Base-by-base conservation (phyloP, 2,888 invertebrate species). In the Monopis laevigella region DNA sequence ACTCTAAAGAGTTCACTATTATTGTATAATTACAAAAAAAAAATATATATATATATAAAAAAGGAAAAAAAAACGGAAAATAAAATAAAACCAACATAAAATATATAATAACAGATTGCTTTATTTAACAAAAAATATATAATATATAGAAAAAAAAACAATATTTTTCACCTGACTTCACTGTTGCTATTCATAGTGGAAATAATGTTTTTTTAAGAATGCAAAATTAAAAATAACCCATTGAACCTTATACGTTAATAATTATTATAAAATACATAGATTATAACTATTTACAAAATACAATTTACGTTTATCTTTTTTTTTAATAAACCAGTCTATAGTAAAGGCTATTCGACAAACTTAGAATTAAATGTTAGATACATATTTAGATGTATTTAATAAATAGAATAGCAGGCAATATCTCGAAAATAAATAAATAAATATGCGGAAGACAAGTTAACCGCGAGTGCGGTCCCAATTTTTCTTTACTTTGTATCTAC, bases 81-180 rank as follows among this genome's bases (percentile, higher is more conserved):
- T 56, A 70, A 75, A 75, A 73, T 67, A 69, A 80, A 75, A 72
- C 64, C 61, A 77, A 72, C 68, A 55, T 56, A 45, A 52, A 27
- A 62, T 72, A 68, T 75, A 78, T 77, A 77, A 78, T 80, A 80
- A 80, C 80, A 77, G 71, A 72, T 77, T 78, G 75, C 74, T 80
- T 80, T 80, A 80, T 80, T 78, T 78, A 80, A 80, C 80, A 80
- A 80, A 78, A 78, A 78, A 78, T 77, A 78, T 77, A 78, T 75
- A 75, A 74, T 74, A 77, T 78, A 75, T 72, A 73, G 66, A 74
- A 55, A 63, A 41, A 40, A 66, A 78, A 77, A 77, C 73, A 69
- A 68, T 49, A 27, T 65, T 71, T 72, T 71, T 59, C 71, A 75
- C 72, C 63, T 67, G 65, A 65, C 60, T 58, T 55, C 45, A 51